Base-by-base conservation (phyloP, 2,888 invertebrate species). In the Epirrita christyi region DNA sequence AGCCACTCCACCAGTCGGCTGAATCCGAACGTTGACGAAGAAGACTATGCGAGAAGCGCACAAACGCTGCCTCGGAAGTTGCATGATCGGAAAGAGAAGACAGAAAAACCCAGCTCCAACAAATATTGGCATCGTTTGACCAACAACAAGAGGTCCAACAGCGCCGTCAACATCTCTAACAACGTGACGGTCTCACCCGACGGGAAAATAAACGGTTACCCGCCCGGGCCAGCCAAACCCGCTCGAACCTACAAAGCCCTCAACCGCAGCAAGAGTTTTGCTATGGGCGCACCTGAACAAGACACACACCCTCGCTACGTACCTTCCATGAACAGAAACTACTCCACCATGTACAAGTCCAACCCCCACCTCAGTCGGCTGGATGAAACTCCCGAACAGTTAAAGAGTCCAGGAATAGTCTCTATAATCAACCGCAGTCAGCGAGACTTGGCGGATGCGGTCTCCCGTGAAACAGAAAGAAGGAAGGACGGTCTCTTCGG, bases 381-480 rank as follows among this genome's bases (percentile, higher is more conserved):
- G 45, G 94, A 95, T 66, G 95, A 95, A 75, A 94, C 94, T 7
- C 95, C 95, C 0, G 94, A 94, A 63, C 94, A 96, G 54, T 86
- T 96, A 7, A 97, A 97, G 80, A 97, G 97, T 80, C 97, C 97
- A 0, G 96, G 97, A 38, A 95, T 97, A 66, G 95, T 97, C 37
- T 96, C 97, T 55, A 96, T 96, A 66, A 96, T 97, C 61, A 97
- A 96, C 78, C 94, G 97, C 64, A 97, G 97, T 81, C 96, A 96
- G 76, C 93, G 95, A 61, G 97, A 97, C 80, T 85, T 97, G 27
- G 94, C 95, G 27, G 95, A 94, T 73, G 94, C 94, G 7, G 90
- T 92, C 1, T 92, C 92, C 3, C 80, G 90, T 11, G 92, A 92
- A 74, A 92, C 93, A 1, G 92, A 92, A 70, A 89, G 92, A 28